Base-by-base conservation (phyloP, 2,888 invertebrate species). In the Drosophila antonietae region DNA sequence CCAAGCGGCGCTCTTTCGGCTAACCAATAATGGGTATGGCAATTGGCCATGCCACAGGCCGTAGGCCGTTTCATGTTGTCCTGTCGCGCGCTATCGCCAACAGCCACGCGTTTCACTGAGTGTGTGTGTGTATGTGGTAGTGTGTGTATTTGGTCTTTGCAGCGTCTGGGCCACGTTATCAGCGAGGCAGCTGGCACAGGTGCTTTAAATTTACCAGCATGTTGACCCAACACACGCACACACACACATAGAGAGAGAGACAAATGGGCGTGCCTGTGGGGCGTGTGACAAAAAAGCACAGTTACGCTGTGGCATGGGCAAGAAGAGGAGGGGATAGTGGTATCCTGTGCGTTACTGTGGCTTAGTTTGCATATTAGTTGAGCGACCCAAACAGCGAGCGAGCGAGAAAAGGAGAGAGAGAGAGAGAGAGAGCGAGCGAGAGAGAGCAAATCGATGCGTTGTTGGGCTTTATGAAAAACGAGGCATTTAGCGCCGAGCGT, bases 11-110 rank as follows among this genome's bases (percentile, higher is more conserved):
- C 57, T 68, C 39, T 77, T 72, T 73, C 73, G 85, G 89, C 89
- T 81, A 89, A 88, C 86, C 86, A 87, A 87, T 87, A 87, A 87
- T 87, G 86, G 88, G 77, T 63, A 74, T 78, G 79, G 79, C 83
- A 84, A 86, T 86, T 89, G 84, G 82, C 85, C 77, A 52, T 73
- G 58, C 61, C 58, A 64, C n/a, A 59, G 75, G 61, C 67, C 57
- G 55, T 63, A 67, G 56, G 73, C 61, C 46, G 65, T 73, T 56
- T 59, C 56, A 56, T 69, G 61, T 59, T 41, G 51, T 64, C 63
- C 31, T 62, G 41, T 62, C 59, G 58, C 56, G 64, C 75, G 77
- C 87, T 88, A 84, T 88, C 88, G 87, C 88, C 65, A 28, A 7
- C 52, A 81, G 88, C 77, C 83, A 82, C 62, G 76, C 76, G 58